Conservation (phyloP, 2,113 vertebrate species). For the Morphnarchus princeps region DNA sequence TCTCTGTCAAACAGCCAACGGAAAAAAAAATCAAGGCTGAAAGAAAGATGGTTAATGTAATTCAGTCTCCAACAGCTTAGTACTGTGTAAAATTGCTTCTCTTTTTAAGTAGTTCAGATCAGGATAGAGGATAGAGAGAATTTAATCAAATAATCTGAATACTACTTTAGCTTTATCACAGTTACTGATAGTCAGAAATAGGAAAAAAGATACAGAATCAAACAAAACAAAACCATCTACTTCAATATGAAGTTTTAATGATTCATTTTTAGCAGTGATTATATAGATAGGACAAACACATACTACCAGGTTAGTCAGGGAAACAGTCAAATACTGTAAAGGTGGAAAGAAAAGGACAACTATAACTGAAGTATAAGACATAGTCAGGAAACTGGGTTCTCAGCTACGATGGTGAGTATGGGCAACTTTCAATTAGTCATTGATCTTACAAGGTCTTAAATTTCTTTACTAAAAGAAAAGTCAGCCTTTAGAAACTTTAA, state of each 20-base stretch:
- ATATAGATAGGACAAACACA: background rate
- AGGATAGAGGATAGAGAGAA: background rate
- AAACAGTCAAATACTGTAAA: background rate
- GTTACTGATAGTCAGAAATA: background rate
- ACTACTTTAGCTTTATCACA: background rate
- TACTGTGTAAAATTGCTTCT: background rate
- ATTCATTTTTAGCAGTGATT: background rate
- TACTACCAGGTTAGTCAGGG: background rate
- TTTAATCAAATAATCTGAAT: background rate
- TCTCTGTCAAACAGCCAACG: conserved; percentile 89
- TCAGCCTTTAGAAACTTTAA: background rate
- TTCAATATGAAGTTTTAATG: background rate
- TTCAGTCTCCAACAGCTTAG: background rate
- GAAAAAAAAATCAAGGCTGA: conserved; percentile 91
- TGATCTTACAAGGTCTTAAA: background rate
- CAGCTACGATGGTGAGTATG: background rate
- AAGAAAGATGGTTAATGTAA: conserved; percentile 30
- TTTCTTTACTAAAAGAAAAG: background rate
- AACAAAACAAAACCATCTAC: background rate
- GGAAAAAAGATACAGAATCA: background rate
- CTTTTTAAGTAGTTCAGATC: background rate
- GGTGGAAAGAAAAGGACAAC: background rate
- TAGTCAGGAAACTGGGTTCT: background rate
- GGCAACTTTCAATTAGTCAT: background rate
- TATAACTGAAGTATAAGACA: background rate